These are phyloP conservation scores for Zophobas atratus DNA, from an alignment of 1,140 invertebrate genomes.

Conservation along the genomic window DNA sequence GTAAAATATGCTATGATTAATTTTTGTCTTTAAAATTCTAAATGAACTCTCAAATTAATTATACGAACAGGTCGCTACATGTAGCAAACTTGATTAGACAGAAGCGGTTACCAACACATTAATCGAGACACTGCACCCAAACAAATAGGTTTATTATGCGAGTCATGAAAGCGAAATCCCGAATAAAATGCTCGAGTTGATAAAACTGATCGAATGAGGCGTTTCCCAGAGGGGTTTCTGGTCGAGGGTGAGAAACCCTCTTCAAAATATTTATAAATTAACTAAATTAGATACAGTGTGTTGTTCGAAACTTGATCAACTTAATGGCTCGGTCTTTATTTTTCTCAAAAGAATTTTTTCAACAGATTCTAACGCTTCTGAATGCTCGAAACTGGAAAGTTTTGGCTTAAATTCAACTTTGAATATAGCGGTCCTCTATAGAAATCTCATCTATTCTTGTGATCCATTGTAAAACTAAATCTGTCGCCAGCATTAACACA, in stretches of 20 bases:
- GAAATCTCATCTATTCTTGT: constrained; percentile 41
- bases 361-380: constrained; percentile 6
- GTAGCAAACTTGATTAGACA: not conserved
- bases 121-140: constrained; percentile 51
- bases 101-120: constrained; percentile 7
- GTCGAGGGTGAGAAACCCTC: constrained; percentile 32
- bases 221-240: constrained; percentile 55
- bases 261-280: constrained; percentile 64
- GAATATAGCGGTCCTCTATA: constrained; percentile 26
- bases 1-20: too few species aligned
- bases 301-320: constrained; percentile 61
- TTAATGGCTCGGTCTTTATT: constrained; percentile 48
- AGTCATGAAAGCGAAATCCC: constrained; percentile 63
- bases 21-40: too few species aligned
- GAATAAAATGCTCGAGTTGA: constrained; percentile 62
- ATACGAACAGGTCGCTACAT: too few species aligned
- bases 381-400: constrained; percentile 3
- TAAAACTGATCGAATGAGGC: constrained; percentile 65
- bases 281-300: constrained; percentile 56
- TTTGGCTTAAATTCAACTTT: constrained; percentile 13
- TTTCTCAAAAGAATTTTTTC: not conserved
- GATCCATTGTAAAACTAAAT: constrained; percentile 52
- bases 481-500: constrained; percentile 51
- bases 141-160: constrained; percentile 66
- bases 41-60: too few species aligned